Evolutionary conservation across 1,140 invertebrate genomes (phyloP).

Genomic region (Rhynchophorus ferrugineus): DNA sequence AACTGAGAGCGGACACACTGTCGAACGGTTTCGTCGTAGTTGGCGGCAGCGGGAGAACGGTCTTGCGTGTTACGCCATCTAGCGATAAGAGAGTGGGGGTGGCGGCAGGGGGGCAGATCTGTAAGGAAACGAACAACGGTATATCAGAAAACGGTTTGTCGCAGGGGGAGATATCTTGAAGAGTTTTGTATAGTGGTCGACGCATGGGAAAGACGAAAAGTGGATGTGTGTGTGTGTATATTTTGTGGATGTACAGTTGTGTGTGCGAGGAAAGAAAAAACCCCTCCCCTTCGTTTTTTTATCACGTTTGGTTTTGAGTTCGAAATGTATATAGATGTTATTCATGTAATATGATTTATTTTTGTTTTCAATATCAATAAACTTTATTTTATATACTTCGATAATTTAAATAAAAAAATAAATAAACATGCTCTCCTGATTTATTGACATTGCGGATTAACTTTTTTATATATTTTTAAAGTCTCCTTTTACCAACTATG

Average conservation of each 20-base stretch:
- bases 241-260: conserved; percentile 1
- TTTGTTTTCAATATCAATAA: too few relatives aligned
- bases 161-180: conserved; percentile 18
- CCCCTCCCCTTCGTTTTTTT: conserved; percentile 2
- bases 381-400: too few relatives aligned
- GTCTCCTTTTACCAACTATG: too few relatives aligned
- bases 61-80: conserved; percentile 12
- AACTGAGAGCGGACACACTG: conserved; percentile 11
- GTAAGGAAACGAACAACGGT: conserved; percentile 24
- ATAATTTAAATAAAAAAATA: too few relatives aligned
- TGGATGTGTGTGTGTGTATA: conserved; percentile 5
- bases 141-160: conserved; percentile 24
- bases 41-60: conserved; percentile 15
- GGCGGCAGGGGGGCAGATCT: conserved; percentile 12
- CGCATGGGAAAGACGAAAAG: conserved; percentile 6
- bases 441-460: too few relatives aligned
- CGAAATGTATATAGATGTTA: background rate
- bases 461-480: too few relatives aligned
- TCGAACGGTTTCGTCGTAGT: conserved; percentile 8
- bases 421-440: too few relatives aligned
- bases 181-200: conserved; percentile 19
- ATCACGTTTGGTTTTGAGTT: background rate
- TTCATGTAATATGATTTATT: background rate
- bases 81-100: conserved; percentile 11
- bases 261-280: conserved; percentile 7